Percentiles rank a stretch among this genome's conserved stretches.
Evolutionary conservation across 1,140 invertebrate species (phyloP).

Genomic region (Heliconius nattereri): DNA sequence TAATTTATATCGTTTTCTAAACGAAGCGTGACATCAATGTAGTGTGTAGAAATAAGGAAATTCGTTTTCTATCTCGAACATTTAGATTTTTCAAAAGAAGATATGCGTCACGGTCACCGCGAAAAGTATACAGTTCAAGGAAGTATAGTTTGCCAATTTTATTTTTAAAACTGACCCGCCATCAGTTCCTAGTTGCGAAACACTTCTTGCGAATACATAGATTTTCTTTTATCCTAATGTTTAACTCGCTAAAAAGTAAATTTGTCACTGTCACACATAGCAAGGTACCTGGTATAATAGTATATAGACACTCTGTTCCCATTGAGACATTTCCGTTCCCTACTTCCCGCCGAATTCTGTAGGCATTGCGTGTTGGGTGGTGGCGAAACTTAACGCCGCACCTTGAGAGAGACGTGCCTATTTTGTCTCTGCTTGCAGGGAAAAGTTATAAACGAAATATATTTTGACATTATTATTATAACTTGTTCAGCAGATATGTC

Average conservation of each 20-base stretch:
- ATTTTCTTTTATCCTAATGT: conserved; percentile 14
- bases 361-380: too few species aligned
- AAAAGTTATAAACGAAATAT: too few species aligned
- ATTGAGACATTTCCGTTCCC: too few species aligned
- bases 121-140: conserved; percentile 44
- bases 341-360: too few species aligned
- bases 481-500: too few species aligned
- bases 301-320: too few species aligned
- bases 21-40: background rate
- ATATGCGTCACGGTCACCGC: conserved; percentile 32
- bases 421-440: too few species aligned
- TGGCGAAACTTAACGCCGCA: too few species aligned
- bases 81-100: conserved; percentile 38
- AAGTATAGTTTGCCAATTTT: conserved; percentile 48
- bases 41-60: background rate
- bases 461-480: too few species aligned
- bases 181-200: conserved; percentile 43
- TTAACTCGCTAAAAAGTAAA: background rate
- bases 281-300: too few species aligned
- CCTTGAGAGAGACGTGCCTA: too few species aligned
- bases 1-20: background rate
- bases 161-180: conserved; percentile 43
- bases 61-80: background rate
- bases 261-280: background rate
- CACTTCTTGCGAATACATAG: conserved; percentile 19